phyloP scores from a whole-genome alignment of 2,113 vertebrate genomes.

The Triplophysa siluroides region DNA sequence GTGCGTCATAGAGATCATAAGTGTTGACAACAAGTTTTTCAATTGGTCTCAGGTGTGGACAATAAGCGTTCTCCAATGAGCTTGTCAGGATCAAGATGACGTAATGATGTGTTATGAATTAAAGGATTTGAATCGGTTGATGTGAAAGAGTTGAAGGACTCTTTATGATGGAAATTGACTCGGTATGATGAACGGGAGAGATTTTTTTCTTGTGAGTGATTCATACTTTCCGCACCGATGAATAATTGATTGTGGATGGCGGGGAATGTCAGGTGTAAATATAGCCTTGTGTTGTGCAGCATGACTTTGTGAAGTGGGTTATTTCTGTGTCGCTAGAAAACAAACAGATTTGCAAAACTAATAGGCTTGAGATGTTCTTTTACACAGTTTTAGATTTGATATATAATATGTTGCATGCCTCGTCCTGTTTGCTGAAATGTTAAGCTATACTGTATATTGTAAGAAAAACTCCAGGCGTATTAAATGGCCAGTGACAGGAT shows the following conservation, averaged over 20 bases:
- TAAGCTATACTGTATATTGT: no score
- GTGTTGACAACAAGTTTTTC: neutral
- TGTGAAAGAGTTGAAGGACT: neutral
- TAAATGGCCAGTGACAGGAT: no score
- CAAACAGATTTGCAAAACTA: no score
- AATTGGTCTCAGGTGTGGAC: neutral
- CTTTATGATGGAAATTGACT: neutral
- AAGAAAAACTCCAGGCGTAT: no score
- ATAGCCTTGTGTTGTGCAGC: neutral
- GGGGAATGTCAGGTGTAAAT: slow-evolving; percentile 20
- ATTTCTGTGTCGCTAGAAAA: no score
- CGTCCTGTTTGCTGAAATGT: no score
- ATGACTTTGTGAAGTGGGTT: neutral
- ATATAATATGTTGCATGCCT: no score
- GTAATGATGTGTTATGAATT: slow-evolving; percentile 12
- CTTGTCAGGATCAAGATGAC: neutral
- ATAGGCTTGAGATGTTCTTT: no score
- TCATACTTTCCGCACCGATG: neutral
- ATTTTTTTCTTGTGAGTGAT: neutral
- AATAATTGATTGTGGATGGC: slow-evolving; percentile 16
- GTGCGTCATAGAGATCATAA: no score
- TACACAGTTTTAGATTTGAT: no score
- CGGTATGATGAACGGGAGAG: slow-evolving; percentile 4
- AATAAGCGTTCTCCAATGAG: neutral
- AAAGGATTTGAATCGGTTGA: slow-evolving; percentile 23